Percentiles rank a stretch among this genome's conserved stretches.
Evolutionary conservation across 1,140 invertebrate genomes (phyloP).

Genomic region (Drosophila nebulosa): DNA sequence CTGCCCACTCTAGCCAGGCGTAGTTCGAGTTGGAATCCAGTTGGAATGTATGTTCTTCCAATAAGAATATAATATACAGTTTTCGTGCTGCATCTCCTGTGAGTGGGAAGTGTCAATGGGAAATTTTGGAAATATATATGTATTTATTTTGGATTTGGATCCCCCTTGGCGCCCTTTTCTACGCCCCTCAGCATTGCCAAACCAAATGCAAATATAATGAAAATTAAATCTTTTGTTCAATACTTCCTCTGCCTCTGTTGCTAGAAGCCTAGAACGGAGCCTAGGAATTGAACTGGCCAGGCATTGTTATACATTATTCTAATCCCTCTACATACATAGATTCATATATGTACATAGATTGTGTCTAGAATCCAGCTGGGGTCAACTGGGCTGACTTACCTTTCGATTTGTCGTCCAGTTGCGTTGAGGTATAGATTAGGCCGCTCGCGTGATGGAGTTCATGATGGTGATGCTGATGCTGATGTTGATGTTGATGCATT

Average conservation of each 20-base stretch:
- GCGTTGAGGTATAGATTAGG: constrained; percentile 37
- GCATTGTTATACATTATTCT: neutral
- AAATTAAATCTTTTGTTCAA: constrained; percentile 35
- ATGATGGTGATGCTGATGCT: constrained; percentile 38
- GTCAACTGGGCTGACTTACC: constrained; percentile 28
- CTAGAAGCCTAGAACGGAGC: too few species aligned
- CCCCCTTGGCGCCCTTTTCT: neutral
- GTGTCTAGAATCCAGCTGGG: too few species aligned
- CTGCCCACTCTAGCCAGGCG: neutral
- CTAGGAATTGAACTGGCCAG: neutral
- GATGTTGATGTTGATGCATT: constrained; percentile 42
- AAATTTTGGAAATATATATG: too few species aligned
- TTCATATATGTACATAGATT: neutral
- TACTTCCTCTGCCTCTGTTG: neutral
- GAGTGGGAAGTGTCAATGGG: too few species aligned
- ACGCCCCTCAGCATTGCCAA: neutral
- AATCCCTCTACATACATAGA: too few species aligned
- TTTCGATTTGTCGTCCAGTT: constrained; percentile 64
- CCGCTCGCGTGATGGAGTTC: constrained; percentile 21
- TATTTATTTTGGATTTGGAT: too few species aligned
- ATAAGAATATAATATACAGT: too few species aligned
- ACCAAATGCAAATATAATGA: constrained; percentile 32
- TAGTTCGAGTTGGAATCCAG: neutral
- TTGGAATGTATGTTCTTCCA: too few species aligned
- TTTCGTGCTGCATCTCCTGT: too few species aligned